Base-by-base conservation (phyloP, 2,797 vertebrate genomes). In the Falco concolor region DNA sequence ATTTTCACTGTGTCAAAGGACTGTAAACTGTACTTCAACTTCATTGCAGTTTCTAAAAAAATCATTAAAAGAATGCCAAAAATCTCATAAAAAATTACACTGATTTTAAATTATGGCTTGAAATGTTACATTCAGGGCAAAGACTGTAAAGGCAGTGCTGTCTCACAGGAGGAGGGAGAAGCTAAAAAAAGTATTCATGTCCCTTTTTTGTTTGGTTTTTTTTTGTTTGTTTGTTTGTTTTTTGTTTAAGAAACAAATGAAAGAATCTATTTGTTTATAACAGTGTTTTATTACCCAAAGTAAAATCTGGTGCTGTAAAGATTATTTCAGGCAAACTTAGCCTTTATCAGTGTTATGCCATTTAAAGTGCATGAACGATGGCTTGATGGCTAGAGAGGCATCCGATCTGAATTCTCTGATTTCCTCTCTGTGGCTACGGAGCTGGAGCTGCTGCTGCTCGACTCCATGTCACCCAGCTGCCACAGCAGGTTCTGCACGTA, bases 11-110 rank as follows among this genome's bases (percentile, higher is more conserved):
- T 14, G 64, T 96, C 82, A 93, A 84, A 95, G 88, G 65, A 94
- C 82, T 91, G 56, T 20, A 97, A 97, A 95, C 68, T 74, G 63
- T 81, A 95, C 96, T 96, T 96, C 80, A 89, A 90, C 60, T 88
- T 93, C 76, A 93, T 84, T 91, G 93, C 76, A 85, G 83, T 94
- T 95, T 94, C 70, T 93, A 85, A 84, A 40, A 89, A 84, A 75
- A 93, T 30, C 11, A 44, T 27, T 57, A 54, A 92, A 93, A 93
- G 56, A 90, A 76, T 30, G 28, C 36, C 21, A 57, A 57, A 74
- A 63, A 73, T 53, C 4, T 64, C 68, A 93, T 93, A 63, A 50
- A 90, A 92, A 96, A 95, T 90, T 84, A 88, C 40, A 78, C 44
- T 81, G 75, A 90, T 89, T 97, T 92, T 91, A 94, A 96, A 93